Evolutionary conservation across 1,140 invertebrate species (phyloP), one percentile per base, ranked within the genome.

Genomic region (Daktulosphaira vitifoliae): DNA sequence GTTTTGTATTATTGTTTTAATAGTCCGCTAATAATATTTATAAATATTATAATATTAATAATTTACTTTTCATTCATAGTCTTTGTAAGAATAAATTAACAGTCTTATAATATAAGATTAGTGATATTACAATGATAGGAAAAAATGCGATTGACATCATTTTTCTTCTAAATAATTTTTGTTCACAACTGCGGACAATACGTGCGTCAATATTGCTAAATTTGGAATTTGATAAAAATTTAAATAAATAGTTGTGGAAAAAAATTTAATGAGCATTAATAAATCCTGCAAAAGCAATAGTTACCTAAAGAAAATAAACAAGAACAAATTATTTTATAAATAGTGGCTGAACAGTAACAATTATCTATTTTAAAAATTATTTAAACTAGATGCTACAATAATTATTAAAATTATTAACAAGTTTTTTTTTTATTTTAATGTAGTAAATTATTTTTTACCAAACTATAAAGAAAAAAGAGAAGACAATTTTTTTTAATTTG

Each of bases 91-190:
- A 62, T 46, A 62, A 62, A 62, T 62, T 62, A 62, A 62, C 54
- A 62, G 54, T 62, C 54, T 62, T 62, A 62, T 62, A 46, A 62
- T 62, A 62, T 44, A 62, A 62, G 54, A 62, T 62, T 62, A 62
- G 54, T 62, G 54, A 62, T 62, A 62, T 59, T 59, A 26, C 18
- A 46, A 44, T 62, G 54, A 62, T 62, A 46, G 53, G 38, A 42
- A 56, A 56, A 54, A 56, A 56, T 44, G 53, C 42, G 53, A 56
- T 56, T 56, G 53, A 56, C 53, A 56, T 56, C 20, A 18, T 56
- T 56, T 44, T 25, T 44, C 38, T 37, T 46, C 42, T 46, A 29
- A 26, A 49, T 49, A 26, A 15, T 62, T 26, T 62, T 62, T 26
- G 23, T 62, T 62, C 46, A 56, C 53, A 56, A 56, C 53, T 62